phyloP scores from a whole-genome alignment of 2,113 vertebrate genomes.

The Perca fluviatilis region DNA sequence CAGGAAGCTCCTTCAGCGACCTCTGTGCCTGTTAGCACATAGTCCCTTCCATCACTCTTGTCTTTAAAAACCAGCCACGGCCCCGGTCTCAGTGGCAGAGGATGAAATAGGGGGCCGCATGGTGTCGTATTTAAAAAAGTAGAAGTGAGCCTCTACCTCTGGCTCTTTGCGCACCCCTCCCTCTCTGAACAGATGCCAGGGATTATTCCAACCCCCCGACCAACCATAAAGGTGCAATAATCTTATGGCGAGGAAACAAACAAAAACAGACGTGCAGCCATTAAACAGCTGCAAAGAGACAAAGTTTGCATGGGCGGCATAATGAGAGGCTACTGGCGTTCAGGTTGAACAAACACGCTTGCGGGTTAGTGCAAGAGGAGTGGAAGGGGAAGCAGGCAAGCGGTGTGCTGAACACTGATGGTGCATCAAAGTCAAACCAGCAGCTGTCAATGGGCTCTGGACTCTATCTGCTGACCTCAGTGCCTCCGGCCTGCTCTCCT shows the following conservation, averaged over 20 bases:
- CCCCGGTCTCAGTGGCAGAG: slow-evolving; percentile 50
- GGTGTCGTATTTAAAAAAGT: slow-evolving; percentile 73
- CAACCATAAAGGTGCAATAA: slow-evolving; percentile 89
- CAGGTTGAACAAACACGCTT: slow-evolving; percentile 79
- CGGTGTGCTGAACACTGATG: slow-evolving; percentile 73
- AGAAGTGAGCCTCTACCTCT: slow-evolving; percentile 63
- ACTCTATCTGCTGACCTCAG: slow-evolving; percentile 76
- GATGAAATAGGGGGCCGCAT: slow-evolving; percentile 71
- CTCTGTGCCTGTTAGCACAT: slow-evolving; percentile 75
- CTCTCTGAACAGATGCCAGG: slow-evolving; percentile 85
- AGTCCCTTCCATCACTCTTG: slow-evolving; percentile 73
- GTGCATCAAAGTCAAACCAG: slow-evolving; percentile 81
- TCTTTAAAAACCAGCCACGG: slow-evolving; percentile 76
- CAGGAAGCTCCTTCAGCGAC: slow-evolving; percentile 74
- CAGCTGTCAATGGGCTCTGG: slow-evolving; percentile 80
- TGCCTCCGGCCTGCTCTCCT: slow-evolving; percentile 60
- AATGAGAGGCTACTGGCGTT: slow-evolving; percentile 78
- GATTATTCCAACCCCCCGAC: slow-evolving; percentile 85
- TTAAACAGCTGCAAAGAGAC: slow-evolving; percentile 87
- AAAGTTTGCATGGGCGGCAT: slow-evolving; percentile 82
- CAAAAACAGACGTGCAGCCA: slow-evolving; percentile 85
- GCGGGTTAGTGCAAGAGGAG: slow-evolving; percentile 61
- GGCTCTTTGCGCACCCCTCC: slow-evolving; percentile 64
- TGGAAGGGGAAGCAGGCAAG: slow-evolving; percentile 30
- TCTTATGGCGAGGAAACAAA: slow-evolving; percentile 86